These are phyloP conservation scores for Pterocles gutturalis DNA, from an alignment of 2,113 vertebrate genomes.

Conservation along the genomic window DNA sequence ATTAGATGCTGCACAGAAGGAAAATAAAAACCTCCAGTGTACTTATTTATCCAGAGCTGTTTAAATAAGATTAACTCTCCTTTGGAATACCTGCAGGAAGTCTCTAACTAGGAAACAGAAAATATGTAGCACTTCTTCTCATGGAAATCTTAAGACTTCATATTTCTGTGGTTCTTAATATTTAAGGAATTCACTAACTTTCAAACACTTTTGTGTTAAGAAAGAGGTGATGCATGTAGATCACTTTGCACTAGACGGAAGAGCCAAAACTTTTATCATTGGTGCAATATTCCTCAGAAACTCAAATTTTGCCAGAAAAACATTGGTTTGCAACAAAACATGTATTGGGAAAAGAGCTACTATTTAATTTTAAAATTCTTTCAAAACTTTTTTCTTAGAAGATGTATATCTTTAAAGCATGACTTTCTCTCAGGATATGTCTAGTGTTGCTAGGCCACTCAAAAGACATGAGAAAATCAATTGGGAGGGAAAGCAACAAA, in stretches of 20 bases:
- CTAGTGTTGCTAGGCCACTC: neutral
- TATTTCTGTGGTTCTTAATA: neutral
- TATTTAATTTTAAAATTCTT: neutral
- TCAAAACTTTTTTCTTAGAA: neutral
- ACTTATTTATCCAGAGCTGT: neutral
- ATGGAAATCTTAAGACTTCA: neutral
- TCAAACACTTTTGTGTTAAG: neutral
- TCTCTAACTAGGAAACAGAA: neutral
- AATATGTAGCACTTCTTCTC: neutral
- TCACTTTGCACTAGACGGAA: neutral
- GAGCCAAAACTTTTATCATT: neutral
- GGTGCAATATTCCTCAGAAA: neutral
- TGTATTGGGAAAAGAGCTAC: neutral
- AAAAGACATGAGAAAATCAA: neutral
- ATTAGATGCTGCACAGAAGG: neutral
- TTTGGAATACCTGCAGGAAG: neutral
- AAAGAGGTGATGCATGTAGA: neutral
- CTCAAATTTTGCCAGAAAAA: neutral
- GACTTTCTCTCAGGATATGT: neutral
- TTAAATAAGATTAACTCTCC: neutral
- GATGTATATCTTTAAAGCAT: neutral
- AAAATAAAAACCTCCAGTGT: neutral
- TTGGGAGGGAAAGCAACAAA: neutral
- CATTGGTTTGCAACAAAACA: neutral
- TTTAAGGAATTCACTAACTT: neutral